Base-by-base conservation (phyloP, 2,888 invertebrate species). In the Callyntrura sp. region DNA sequence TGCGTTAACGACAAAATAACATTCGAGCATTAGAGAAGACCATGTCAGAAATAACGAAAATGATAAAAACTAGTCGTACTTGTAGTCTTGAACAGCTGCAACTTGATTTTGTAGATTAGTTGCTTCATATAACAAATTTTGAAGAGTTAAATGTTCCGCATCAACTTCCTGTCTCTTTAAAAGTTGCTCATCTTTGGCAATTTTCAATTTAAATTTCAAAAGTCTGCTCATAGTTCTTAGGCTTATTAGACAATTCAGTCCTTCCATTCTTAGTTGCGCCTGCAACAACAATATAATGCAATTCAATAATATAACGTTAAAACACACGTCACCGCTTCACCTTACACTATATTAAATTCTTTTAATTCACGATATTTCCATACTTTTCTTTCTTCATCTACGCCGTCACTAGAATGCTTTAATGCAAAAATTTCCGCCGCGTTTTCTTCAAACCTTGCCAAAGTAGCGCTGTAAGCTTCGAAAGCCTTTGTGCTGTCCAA, bases 61-160 rank as follows among this genome's bases (percentile, higher is more conserved):
- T 1, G 11, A 0, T 25, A 62, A 25, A n/a, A 11, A 94, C n/a
- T n/a, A n/a, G n/a, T n/a, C 90, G 55, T 90, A 93, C 96, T 98
- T 98, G 94, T 98, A 99, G 94, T 98, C 98, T 90, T 98, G 96
- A 94, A 99, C 99, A 94, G 98, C 98, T 23, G 97, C 96, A n/a
- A 98, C 98, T 96, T 99, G 99, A 93, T 98, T 98, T 93, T 98
- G 97, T 23, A 99, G 95, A 95, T 99, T 98, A 94, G 98, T 97
- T 9, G 98, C 97, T 95, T 99, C 99, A 94, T 99, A 99, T 5
- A 98, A 95, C 81, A 99, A 95, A 95, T 99, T 99, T 95, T 99
- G 98, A 85, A 98, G 95, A 93, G 98, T 97, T 81, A 99, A 95
- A 94, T 98, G 97, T 93, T 97, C 97, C 85, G 97, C 97, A 94